phyloP scores from a whole-genome alignment of 2,888 invertebrate genomes.

The Gymnosoma rotundatum region DNA sequence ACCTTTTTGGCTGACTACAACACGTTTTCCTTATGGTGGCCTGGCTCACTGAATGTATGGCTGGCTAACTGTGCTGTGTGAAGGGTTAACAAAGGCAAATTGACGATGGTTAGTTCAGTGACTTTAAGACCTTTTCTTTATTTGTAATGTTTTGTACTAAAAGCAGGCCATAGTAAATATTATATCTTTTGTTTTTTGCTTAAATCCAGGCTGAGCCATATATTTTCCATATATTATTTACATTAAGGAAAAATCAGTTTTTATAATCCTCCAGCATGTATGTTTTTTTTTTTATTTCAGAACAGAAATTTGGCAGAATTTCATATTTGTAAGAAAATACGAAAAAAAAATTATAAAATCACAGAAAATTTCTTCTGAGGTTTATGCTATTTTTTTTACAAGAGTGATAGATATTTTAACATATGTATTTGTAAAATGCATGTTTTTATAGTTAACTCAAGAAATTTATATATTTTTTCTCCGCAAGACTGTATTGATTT shows the following conservation, averaged over 20 bases:
- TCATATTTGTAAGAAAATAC: slow-evolving; percentile 27
- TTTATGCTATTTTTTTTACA: slow-evolving; percentile 4
- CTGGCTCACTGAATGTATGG: background rate
- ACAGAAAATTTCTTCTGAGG: slow-evolving; percentile 38
- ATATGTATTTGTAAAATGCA: background rate
- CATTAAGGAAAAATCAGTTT: background rate
- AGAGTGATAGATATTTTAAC: background rate
- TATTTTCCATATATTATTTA: slow-evolving; percentile 1
- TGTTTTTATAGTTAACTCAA: slow-evolving; percentile 37
- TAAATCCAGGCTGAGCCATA: background rate
- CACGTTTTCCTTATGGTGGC: slow-evolving; percentile 16
- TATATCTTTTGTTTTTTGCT: background rate
- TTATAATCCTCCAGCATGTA: background rate
- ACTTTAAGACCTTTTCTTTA: slow-evolving; percentile 58
- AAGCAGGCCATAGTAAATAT: background rate
- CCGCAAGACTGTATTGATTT: slow-evolving; percentile 35
- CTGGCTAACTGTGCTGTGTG: background rate
- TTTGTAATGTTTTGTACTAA: background rate
- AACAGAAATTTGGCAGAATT: slow-evolving; percentile 52
- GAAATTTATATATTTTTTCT: background rate
- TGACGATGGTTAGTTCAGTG: slow-evolving; percentile 63
- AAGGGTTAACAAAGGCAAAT: slow-evolving; percentile 19
- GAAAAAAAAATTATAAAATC: slow-evolving; percentile 19
- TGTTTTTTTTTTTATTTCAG: background rate
- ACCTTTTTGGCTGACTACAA: slow-evolving; percentile 62